Conservation (phyloP, 2,797 vertebrate species). For the Monodelphis domestica region DNA sequence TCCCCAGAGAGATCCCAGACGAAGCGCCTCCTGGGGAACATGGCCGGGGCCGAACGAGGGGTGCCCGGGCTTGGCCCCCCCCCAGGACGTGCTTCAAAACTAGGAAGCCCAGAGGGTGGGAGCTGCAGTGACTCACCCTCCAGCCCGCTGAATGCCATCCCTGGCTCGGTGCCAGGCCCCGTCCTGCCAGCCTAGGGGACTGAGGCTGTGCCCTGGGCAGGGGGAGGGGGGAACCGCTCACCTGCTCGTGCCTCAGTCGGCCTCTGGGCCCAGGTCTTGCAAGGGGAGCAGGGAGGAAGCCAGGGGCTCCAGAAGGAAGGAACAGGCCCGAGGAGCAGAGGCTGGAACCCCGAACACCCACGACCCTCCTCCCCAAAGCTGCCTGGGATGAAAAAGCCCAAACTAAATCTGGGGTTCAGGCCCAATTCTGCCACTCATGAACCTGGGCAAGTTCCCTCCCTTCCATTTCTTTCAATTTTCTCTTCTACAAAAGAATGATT, state of each 20-base stretch:
- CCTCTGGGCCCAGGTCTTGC: background rate
- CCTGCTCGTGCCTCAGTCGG: background rate
- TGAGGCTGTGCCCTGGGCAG: background rate
- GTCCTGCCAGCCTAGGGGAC: background rate
- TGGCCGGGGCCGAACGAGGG: background rate
- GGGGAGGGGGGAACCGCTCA: background rate
- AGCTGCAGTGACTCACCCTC: background rate
- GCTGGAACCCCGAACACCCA: background rate
- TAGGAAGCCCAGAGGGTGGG: background rate
- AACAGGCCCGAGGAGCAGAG: background rate
- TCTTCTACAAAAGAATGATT: background rate
- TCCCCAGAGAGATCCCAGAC: too few relatives aligned
- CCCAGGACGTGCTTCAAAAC: background rate
- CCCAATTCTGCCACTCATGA: background rate
- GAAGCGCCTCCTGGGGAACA: background rate
- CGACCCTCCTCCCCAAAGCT: background rate
- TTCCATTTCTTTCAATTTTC: background rate
- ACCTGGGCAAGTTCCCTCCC: background rate
- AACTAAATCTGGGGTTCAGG: background rate
- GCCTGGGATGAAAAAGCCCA: background rate
- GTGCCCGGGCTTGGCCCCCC: background rate
- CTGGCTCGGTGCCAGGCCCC: background rate
- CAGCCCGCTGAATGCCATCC: background rate
- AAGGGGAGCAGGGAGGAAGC: slow-evolving; percentile 52
- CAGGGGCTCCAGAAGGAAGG: background rate